Conservation (phyloP, 1,140 invertebrate species). For the Meloidogyne exigua region DNA sequence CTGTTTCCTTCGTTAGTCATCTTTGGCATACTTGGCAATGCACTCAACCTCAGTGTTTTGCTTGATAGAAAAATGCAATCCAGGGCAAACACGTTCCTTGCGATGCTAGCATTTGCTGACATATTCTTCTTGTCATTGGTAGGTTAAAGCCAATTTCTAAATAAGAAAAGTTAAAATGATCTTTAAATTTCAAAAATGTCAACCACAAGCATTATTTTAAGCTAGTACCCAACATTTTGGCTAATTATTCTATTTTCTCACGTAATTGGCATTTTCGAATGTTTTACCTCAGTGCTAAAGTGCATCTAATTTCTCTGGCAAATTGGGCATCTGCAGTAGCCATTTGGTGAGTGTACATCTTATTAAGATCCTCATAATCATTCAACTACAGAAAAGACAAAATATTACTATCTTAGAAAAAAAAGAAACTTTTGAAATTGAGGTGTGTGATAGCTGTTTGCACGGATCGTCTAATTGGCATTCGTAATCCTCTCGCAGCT, state of each 20-base stretch:
- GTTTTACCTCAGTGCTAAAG: constrained; percentile 58
- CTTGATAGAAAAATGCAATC: constrained; percentile 57
- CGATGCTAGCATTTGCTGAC: constrained; percentile 55
- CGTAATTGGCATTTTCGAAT: constrained; percentile 53
- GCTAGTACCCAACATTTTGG: constrained; percentile 57
- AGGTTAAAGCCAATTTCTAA: not conserved
- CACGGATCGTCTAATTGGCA: constrained; percentile 56
- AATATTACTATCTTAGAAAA: not conserved
- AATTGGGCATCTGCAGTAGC: constrained; percentile 62
- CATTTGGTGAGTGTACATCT: constrained; percentile 46
- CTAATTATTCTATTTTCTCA: constrained; percentile 56
- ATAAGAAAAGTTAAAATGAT: not conserved
- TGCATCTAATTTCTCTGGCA: constrained; percentile 56
- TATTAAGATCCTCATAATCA: not conserved
- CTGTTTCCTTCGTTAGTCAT: constrained; percentile 55
- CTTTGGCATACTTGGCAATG: constrained; percentile 60
- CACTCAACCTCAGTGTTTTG: constrained; percentile 57
- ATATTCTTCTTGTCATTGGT: constrained; percentile 53
- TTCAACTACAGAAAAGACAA: not conserved
- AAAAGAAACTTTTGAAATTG: not conserved
- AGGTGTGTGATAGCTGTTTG: constrained; percentile 62
- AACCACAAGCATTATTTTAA: not conserved
- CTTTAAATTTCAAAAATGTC: not conserved
- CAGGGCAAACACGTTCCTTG: constrained; percentile 58
- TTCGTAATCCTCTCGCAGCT: constrained; percentile 51